Base-by-base conservation (phyloP, 1,140 invertebrate genomes). In the Amphibalanus amphitrite region DNA sequence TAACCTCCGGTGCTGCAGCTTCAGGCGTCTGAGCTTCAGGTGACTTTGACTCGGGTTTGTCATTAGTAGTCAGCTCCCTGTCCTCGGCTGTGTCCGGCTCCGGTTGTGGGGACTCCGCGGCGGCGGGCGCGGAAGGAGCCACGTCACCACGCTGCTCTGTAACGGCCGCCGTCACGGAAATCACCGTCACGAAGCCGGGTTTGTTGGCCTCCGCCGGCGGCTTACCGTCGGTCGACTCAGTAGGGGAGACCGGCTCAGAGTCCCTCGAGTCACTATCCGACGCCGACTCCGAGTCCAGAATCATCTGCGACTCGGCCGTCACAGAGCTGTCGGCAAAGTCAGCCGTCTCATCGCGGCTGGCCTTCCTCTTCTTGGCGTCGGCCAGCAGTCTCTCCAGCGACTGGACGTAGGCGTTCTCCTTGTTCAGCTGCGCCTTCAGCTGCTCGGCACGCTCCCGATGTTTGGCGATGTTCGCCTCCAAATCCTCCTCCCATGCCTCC, bases 401-500 rank as follows among this genome's bases (percentile, higher is more conserved):
- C 78, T 92, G 89, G 13, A 93, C 91, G 77, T 93, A 93, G 77
- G 92, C 89, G 78, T 92, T 88, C 81, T 93, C 91, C 78, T 93
- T 91, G 77, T 92, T 89, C 40, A 93, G 81, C 80, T 93, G 90
- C 65, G 29, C 20, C 78, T 86, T 86, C 69, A 93, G 84, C 73
- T 88, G 84, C 69, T 83, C 81, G 70, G 92, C 89, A 78, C 82
- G 77, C 78, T 90, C 85, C 83, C 90, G 90, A 83, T 94, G 91
- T 82, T 90, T 91, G 75, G 88, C 85, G 74, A 94, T 84, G 82
- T 92, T 93, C 70, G 88, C 88, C 77, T 90, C 85, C 74, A 93
- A 90, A 85, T 93, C 90, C 81, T 92, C 90, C 79, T 92, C 90
- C 91, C 90, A 93, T 79, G 89, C 90, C 78, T 89, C 88, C 77